A percentile compares a stretch with the other conserved stretches of the same genome.
phyloP scores from a whole-genome alignment of 2,113 vertebrate species.

The Oplegnathus fasciatus region DNA sequence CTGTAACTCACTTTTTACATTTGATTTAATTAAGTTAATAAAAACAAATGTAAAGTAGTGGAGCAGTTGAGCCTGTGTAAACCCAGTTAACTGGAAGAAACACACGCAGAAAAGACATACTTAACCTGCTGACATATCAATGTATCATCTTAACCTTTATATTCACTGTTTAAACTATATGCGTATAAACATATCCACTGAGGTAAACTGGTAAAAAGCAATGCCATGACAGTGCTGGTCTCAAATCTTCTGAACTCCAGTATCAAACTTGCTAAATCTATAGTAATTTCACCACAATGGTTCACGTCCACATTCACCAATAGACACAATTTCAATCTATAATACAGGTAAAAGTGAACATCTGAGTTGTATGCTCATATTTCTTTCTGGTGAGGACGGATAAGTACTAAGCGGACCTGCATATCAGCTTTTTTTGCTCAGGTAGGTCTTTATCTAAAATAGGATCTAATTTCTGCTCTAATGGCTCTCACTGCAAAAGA shows the following conservation, averaged over 20 bases:
- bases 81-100: background rate
- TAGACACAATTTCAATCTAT: background rate
- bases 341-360: background rate
- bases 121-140: background rate
- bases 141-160: background rate
- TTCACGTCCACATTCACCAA: background rate
- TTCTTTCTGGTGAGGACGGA: background rate
- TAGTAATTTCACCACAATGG: background rate
- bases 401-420: background rate
- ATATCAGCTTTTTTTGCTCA: background rate
- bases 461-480: conserved; percentile 40
- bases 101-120: background rate
- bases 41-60: background rate
- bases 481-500: conserved; percentile 11
- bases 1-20: background rate
- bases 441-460: conserved; percentile 36
- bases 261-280: background rate
- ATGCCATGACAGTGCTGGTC: background rate
- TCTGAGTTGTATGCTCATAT: background rate
- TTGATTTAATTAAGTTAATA: background rate
- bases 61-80: background rate
- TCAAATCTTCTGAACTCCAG: background rate
- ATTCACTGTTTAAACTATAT: background rate
- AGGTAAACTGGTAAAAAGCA: background rate
- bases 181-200: background rate